Evolutionary conservation across 2,888 invertebrate species (phyloP).

Genomic region (Acrocyrtus sp.): DNA sequence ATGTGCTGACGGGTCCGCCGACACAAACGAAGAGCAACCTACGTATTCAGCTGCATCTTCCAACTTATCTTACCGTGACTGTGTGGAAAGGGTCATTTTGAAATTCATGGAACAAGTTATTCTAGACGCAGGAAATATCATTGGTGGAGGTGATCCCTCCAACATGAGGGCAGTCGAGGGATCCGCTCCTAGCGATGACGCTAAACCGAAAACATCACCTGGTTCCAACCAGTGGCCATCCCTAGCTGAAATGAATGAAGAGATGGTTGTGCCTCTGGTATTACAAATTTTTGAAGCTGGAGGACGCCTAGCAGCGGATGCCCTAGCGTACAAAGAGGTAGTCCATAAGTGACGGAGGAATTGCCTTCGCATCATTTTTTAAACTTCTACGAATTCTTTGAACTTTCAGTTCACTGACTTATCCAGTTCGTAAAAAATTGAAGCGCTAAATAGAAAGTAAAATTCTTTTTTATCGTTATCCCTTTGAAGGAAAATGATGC

Average conservation of each 20-base stretch:
- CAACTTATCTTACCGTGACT: neutral
- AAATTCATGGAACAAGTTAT: constrained; percentile 55
- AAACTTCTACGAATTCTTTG: neutral
- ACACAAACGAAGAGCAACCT: neutral
- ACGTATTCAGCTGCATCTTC: neutral
- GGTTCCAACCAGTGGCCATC: constrained; percentile 17
- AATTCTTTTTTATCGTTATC: neutral
- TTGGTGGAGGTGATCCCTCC: constrained; percentile 58
- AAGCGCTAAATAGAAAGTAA: neutral
- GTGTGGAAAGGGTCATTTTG: constrained; percentile 29
- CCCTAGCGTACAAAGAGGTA: constrained; percentile 31
- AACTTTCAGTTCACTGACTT: neutral
- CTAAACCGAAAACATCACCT: no score
- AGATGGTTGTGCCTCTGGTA: constrained; percentile 39
- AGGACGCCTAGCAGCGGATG: constrained; percentile 37
- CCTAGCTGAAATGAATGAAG: constrained; percentile 46
- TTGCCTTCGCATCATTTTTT: neutral
- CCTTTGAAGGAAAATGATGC: constrained; percentile 24
- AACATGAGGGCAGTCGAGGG: constrained; percentile 12
- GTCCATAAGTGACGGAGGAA: no score
- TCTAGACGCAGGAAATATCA: constrained; percentile 49
- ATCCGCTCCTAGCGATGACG: neutral
- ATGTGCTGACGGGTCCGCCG: constrained; percentile 18
- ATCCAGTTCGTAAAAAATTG: neutral
- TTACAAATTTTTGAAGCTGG: constrained; percentile 53